Percentiles rank a stretch among this genome's conserved stretches.
Evolutionary conservation across 2,888 invertebrate genomes (phyloP).

Genomic region (Latheticus oryzae): DNA sequence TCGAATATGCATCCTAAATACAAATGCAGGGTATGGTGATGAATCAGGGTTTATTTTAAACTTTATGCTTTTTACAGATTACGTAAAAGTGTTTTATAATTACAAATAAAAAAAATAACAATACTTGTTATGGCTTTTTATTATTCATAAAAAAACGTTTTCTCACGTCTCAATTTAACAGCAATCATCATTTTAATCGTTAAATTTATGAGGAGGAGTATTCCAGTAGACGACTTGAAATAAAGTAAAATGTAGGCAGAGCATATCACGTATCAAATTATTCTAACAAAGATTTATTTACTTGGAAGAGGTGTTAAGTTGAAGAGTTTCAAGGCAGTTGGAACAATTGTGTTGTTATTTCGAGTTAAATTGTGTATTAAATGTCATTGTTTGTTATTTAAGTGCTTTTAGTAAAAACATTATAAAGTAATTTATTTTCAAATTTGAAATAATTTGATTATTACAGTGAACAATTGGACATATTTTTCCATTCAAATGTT

Average conservation of each 20-base stretch:
- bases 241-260: conserved; percentile 2
- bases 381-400: too few relatives aligned
- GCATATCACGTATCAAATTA: background rate
- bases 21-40: conserved; percentile 72
- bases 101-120: too few relatives aligned
- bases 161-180: background rate
- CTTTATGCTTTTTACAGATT: background rate
- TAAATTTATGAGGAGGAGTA: conserved; percentile 13
- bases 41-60: background rate
- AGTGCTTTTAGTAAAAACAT: too few relatives aligned
- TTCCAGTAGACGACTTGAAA: conserved; percentile 1
- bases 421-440: too few relatives aligned
- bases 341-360: conserved; percentile 4
- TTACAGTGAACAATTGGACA: too few relatives aligned
- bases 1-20: conserved; percentile 71
- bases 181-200: background rate
- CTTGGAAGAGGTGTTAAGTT: conserved; percentile 2
- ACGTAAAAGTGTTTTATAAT: too few relatives aligned
- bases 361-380: too few relatives aligned
- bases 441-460: too few relatives aligned
- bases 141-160: too few relatives aligned
- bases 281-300: too few relatives aligned
- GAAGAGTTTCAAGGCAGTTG: background rate
- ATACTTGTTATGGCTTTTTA: too few relatives aligned
- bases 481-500: too few relatives aligned